Percentiles rank a stretch among this genome's conserved stretches.
Evolutionary conservation across 2,797 vertebrate species (phyloP).

Genomic region (Arctocebus calabarensis): DNA sequence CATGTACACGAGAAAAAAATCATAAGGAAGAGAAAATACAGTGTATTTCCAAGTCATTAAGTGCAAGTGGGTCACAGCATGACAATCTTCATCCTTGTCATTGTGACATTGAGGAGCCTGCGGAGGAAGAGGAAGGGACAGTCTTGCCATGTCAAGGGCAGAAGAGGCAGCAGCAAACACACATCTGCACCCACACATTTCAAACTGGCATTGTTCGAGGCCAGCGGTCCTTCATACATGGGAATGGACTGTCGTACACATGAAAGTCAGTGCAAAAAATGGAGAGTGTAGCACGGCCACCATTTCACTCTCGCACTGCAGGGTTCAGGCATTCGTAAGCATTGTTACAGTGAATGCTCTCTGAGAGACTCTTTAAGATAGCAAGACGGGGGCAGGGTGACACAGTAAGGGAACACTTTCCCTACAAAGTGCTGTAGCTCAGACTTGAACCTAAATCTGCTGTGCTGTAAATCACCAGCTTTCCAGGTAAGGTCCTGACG

Average conservation of each 20-base stretch:
- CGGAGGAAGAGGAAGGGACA: not conserved
- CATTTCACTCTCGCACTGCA: not conserved
- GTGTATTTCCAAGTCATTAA: not conserved
- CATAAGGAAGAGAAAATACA: not conserved
- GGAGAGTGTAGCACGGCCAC: not conserved
- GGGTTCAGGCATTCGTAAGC: not conserved
- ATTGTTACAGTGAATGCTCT: not conserved
- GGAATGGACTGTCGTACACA: not conserved
- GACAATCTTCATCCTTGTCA: not conserved
- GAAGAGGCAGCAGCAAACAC: not conserved
- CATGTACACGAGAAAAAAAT: not conserved
- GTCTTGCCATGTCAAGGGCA: not conserved
- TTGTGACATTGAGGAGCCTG: not conserved
- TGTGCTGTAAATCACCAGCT: not conserved
- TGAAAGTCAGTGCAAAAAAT: not conserved
- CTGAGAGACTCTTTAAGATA: not conserved
- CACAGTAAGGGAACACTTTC: not conserved
- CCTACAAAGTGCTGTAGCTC: not conserved
- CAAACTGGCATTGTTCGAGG: not conserved
- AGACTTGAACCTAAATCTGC: not conserved
- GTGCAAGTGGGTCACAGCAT: not conserved
- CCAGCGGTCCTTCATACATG: not conserved
- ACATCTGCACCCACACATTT: accelerated
- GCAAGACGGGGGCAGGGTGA: not conserved
- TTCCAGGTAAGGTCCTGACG: accelerated